Evolutionary conservation across 2,888 invertebrate genomes (phyloP).

Genomic region (Hypomecis atomaria): DNA sequence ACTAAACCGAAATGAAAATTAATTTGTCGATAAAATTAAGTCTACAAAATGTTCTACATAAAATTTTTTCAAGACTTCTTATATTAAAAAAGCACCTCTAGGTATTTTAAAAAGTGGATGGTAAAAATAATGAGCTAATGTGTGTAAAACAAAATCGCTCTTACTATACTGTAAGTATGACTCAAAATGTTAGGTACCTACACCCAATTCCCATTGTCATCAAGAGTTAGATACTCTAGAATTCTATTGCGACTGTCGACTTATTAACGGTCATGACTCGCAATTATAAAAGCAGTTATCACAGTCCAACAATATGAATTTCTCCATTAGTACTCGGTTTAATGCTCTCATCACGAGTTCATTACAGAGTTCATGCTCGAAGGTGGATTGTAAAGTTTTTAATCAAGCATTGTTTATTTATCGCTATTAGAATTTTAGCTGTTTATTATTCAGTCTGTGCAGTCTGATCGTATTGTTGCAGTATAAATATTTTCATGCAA

Average conservation of each 20-base stretch:
- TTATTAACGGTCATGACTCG: constrained; percentile 18
- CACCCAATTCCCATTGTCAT: too few species aligned
- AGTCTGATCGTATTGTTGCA: constrained; percentile 65
- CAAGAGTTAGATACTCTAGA: background rate
- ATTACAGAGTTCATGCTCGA: constrained; percentile 34
- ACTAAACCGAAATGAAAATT: too few species aligned
- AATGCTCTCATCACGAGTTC: constrained; percentile 39
- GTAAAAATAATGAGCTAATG: too few species aligned
- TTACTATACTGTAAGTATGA: too few species aligned
- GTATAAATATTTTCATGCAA: constrained; percentile 69
- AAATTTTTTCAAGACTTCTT: too few species aligned
- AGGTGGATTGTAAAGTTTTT: constrained; percentile 51
- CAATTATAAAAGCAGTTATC: constrained; percentile 27
- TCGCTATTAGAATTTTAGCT: constrained; percentile 56
- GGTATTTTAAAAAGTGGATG: too few species aligned
- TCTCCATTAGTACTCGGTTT: constrained; percentile 23
- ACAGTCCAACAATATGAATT: constrained; percentile 23
- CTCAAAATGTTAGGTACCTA: too few species aligned
- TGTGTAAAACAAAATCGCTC: too few species aligned
- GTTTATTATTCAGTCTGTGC: constrained; percentile 60
- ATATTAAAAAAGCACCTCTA: too few species aligned
- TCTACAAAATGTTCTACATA: too few species aligned
- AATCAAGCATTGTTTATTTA: constrained; percentile 66
- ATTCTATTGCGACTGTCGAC: background rate
- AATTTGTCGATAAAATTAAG: too few species aligned